Evolutionary conservation across 2,888 invertebrate species (phyloP).

Genomic region (Pristionchus maxplancki): DNA sequence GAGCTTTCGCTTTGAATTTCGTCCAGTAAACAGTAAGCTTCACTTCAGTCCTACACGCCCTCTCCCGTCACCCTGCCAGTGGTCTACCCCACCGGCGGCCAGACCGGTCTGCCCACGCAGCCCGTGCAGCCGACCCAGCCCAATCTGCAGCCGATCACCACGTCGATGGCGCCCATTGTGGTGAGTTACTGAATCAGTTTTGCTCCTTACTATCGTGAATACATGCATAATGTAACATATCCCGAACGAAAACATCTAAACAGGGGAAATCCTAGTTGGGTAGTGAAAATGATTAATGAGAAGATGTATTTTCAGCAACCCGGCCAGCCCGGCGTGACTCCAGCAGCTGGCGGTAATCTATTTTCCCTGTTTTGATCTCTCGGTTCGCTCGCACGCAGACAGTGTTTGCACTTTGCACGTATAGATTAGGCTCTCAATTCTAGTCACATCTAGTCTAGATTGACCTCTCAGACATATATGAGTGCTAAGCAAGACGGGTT

Average conservation of each 20-base stretch:
- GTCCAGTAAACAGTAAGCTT: too few species aligned
- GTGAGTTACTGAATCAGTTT: background rate
- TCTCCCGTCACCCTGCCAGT: background rate
- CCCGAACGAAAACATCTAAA: too few species aligned
- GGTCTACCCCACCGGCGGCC: slow-evolving; percentile 22
- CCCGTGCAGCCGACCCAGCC: slow-evolving; percentile 32
- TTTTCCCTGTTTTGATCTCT: background rate
- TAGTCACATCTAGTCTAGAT: background rate
- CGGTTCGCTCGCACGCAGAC: background rate
- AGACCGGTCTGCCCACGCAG: background rate
- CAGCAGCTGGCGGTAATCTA: background rate
- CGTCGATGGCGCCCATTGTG: background rate
- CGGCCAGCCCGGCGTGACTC: slow-evolving; percentile 8
- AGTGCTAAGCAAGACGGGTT: too few species aligned
- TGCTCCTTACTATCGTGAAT: background rate
- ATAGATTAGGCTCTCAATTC: too few species aligned
- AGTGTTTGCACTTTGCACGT: background rate
- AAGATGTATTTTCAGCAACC: background rate
- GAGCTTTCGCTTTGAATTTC: too few species aligned
- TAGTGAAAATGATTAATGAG: background rate
- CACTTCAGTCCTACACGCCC: background rate
- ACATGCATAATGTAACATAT: too few species aligned
- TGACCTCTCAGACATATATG: too few species aligned
- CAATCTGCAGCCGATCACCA: background rate
- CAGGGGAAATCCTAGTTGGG: too few species aligned